Percentiles rank a stretch among this genome's conserved stretches.
phyloP scores from a whole-genome alignment of 1,140 invertebrate genomes.

The Semibalanus balanoides region DNA sequence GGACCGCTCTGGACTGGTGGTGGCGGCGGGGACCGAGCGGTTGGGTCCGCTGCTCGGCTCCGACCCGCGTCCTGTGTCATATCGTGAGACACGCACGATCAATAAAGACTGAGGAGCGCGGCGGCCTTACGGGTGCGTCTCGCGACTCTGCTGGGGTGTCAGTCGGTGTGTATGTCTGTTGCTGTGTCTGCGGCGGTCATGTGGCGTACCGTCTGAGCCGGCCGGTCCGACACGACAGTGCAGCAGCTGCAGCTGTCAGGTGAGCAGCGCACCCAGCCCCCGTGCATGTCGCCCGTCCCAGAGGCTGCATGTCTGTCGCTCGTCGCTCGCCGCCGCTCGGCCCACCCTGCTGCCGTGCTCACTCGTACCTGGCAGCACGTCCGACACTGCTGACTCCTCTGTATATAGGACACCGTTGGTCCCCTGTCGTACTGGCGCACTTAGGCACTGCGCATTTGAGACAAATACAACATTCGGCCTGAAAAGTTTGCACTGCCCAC shows the following conservation, averaged over 20 bases:
- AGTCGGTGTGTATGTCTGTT: background rate
- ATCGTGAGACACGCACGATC: background rate
- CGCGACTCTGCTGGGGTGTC: too few relatives aligned
- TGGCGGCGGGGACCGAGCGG: too few relatives aligned
- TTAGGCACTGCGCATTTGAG: background rate
- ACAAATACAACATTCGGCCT: background rate
- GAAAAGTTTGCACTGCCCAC: background rate
- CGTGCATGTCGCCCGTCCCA: background rate
- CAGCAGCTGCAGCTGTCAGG: too few relatives aligned
- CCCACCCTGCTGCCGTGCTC: too few relatives aligned
- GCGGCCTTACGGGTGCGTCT: too few relatives aligned
- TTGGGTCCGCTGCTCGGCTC: too few relatives aligned
- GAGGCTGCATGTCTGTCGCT: background rate
- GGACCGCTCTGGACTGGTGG: background rate
- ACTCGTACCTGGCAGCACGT: background rate
- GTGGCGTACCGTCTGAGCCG: background rate
- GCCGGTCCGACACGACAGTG: too few relatives aligned
- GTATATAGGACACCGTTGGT: background rate
- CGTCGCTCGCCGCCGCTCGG: too few relatives aligned
- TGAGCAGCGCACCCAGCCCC: too few relatives aligned
- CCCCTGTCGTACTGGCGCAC: too few relatives aligned
- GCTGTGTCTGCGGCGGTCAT: background rate
- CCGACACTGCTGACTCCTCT: background rate
- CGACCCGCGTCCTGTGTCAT: too few relatives aligned
- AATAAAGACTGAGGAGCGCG: background rate